Base-by-base conservation (phyloP, 2,113 vertebrate species). In the Peromyscus leucopus region DNA sequence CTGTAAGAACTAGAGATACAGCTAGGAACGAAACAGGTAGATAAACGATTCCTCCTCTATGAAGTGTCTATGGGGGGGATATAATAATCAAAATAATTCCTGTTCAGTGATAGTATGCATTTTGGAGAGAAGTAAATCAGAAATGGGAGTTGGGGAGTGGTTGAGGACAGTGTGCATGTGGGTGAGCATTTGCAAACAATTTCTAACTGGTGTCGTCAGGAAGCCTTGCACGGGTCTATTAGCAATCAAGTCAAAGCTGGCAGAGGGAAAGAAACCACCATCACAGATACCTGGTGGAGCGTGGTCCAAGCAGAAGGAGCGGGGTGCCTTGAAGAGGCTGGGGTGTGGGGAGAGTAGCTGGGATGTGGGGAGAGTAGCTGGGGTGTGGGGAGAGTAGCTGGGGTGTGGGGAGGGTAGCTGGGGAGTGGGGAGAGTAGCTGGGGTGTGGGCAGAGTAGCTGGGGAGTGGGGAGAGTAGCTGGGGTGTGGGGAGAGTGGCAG, bases 51-150 rank as follows among this genome's bases (percentile, higher is more conserved):
- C 9, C 65, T 90, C 26, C 63, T 22, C 94, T 63, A 59, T 59
- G 17, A 80, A 88, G 48, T 9, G 42, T 87, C n/a, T n/a, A 65
- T 84, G 22, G 79, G 42, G 74, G 26, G 72, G 36, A 93, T 42
- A 55, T 51, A 87, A 79, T n/a, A 88, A 74, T 83, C n/a, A 76
- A 75, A 48, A 51, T 9, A 26, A 84, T 5, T 8, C 72, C 51
- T 85, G 7, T 69, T 93, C 1, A 2, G 61, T 39, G 59, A 61
- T 46, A 7, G 31, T 59, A 28, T 33, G 2, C 71, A 74, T 91
- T 89, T 89, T 95, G 86, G 69, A 74, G 46, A 87, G 86, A 28
- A 91, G 51, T 12, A 71, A 80, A 74, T 67, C 55, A 69, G 31
- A 36, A 31, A 89, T 72, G 22, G 7, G 19, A 24, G 19, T 28